These are phyloP conservation scores for Pavo muticus DNA, from an alignment of 2,113 vertebrate species.

Conservation along the genomic window DNA sequence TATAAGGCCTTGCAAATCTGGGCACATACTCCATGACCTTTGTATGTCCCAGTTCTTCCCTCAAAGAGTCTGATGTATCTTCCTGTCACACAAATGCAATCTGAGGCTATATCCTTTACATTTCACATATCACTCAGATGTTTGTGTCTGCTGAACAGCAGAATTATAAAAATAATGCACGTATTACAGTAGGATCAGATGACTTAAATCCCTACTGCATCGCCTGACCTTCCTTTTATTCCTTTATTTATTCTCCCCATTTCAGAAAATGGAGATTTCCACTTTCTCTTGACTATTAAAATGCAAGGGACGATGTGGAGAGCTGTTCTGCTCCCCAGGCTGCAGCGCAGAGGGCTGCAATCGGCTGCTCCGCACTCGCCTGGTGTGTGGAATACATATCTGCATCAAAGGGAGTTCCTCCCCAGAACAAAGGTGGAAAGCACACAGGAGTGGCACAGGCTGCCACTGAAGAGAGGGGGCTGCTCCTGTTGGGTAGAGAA, in stretches of 20 bases:
- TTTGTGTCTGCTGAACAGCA: neutral
- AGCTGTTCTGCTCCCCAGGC: neutral
- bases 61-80: neutral
- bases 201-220: neutral
- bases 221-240: neutral
- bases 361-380: neutral
- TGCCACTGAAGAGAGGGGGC: fast-evolving
- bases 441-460: neutral
- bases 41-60: neutral
- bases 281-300: neutral
- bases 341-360: neutral
- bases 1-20: neutral
- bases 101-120: neutral
- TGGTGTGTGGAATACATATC: slow-evolving; percentile 62
- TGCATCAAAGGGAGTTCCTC: slow-evolving; percentile 45
- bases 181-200: neutral
- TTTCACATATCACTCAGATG: neutral
- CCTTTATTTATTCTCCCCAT: neutral
- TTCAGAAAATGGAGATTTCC: neutral
- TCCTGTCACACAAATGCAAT: neutral
- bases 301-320: neutral
- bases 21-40: neutral
- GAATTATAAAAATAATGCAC: neutral
- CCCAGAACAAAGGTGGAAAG: slow-evolving; percentile 36
- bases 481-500: neutral